Evolutionary conservation across 2,888 invertebrate genomes (phyloP).

Genomic region (Mamestra brassicae): DNA sequence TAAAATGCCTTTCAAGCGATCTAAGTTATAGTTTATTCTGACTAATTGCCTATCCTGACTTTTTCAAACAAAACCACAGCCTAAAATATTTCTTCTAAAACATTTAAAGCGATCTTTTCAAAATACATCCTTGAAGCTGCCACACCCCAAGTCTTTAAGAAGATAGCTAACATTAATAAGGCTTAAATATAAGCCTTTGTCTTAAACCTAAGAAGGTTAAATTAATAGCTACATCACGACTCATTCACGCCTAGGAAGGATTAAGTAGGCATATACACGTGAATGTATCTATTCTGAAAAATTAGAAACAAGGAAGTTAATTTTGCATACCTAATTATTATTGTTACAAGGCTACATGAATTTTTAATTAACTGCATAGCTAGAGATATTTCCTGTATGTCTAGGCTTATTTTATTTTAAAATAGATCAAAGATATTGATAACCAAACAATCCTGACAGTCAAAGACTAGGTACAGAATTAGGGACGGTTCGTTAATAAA

Average conservation of each 20-base stretch:
- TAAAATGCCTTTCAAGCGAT: no score
- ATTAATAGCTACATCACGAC: constrained; percentile 21
- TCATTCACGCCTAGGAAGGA: not conserved
- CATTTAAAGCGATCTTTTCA: not conserved
- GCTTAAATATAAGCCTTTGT: constrained; percentile 22
- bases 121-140: constrained; percentile 3
- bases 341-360: constrained; percentile 34
- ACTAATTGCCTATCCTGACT: not conserved
- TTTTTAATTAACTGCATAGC: constrained; percentile 11
- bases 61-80: no score
- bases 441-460: no score
- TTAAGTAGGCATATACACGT: not conserved
- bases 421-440: not conserved
- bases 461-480: no score
- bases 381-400: constrained; percentile 17
- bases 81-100: no score
- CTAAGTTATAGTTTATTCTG: not conserved
- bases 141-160: not conserved
- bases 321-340: constrained; percentile 2
- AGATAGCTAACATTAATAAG: constrained; percentile 10
- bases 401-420: constrained; percentile 4
- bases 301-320: constrained; percentile 35
- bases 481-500: no score
- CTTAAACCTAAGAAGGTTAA: not conserved
- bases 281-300: constrained; percentile 1